Evolutionary conservation across 2,113 vertebrate species (phyloP).

Genomic region (Cervus canadensis): DNA sequence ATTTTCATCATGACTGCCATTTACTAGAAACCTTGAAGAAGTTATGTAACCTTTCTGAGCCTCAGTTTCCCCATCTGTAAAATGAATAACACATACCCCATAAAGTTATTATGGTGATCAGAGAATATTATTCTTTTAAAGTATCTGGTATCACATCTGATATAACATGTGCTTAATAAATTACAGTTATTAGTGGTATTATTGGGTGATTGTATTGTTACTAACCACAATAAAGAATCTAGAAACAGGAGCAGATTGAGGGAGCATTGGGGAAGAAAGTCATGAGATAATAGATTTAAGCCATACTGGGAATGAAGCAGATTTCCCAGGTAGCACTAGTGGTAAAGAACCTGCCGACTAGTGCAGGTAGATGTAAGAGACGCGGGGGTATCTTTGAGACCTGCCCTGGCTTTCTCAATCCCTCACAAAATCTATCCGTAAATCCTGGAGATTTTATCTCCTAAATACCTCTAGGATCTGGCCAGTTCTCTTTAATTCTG

Average conservation of each 20-base stretch:
- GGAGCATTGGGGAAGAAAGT: background rate
- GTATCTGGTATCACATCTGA: background rate
- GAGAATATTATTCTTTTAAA: background rate
- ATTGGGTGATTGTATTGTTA: background rate
- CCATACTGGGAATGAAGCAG: background rate
- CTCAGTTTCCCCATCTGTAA: background rate
- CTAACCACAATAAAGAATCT: background rate
- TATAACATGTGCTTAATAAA: background rate
- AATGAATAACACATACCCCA: background rate
- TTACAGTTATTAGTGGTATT: background rate
- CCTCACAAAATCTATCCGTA: background rate
- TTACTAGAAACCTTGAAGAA: background rate
- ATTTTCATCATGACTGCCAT: background rate
- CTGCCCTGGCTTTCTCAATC: background rate
- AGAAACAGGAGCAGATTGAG: background rate
- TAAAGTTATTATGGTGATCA: background rate
- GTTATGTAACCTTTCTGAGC: background rate
- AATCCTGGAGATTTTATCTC: background rate
- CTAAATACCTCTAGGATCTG: background rate
- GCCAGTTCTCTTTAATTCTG: background rate
- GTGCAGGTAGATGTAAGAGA: background rate
- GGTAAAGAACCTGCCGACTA: background rate
- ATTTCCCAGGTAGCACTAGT: background rate
- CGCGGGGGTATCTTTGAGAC: background rate
- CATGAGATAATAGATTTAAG: background rate